These are phyloP conservation scores for Phocoena sinus DNA, from an alignment of 2,113 vertebrate genomes.

Conservation along the genomic window DNA sequence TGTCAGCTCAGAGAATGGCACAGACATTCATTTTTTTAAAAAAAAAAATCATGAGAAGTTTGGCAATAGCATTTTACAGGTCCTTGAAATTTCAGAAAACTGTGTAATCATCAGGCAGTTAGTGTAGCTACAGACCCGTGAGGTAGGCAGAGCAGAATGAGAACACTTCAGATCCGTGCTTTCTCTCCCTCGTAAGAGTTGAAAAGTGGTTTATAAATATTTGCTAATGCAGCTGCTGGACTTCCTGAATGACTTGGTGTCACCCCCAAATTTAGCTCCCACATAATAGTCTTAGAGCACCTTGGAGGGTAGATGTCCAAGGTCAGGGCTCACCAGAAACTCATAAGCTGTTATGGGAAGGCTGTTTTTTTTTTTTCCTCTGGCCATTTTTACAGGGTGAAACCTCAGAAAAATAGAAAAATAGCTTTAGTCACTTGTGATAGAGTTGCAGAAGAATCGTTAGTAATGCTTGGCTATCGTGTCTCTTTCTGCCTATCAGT, in stretches of 20 bases:
- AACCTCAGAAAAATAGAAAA: neutral
- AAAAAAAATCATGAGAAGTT: neutral
- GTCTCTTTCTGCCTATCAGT: neutral
- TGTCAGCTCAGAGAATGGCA: conserved; percentile 34
- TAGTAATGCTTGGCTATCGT: neutral
- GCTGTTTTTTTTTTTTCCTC: neutral
- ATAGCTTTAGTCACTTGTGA: neutral
- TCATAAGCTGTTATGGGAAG: neutral
- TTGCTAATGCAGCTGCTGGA: neutral
- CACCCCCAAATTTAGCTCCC: neutral
- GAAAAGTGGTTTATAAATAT: neutral
- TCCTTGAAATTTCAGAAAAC: neutral
- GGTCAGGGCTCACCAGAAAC: neutral
- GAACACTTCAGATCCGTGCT: neutral
- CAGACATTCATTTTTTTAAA: rapidly evolving
- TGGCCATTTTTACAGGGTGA: neutral
- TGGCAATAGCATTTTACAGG: neutral
- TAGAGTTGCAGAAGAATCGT: neutral
- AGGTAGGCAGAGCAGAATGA: neutral
- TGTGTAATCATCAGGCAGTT: neutral
- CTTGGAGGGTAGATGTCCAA: neutral
- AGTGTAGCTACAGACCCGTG: neutral
- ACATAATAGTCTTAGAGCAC: neutral
- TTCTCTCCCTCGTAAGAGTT: neutral
- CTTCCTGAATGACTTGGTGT: neutral